Conservation (phyloP, 2,797 vertebrate species). For the Smutsia gigantea region DNA sequence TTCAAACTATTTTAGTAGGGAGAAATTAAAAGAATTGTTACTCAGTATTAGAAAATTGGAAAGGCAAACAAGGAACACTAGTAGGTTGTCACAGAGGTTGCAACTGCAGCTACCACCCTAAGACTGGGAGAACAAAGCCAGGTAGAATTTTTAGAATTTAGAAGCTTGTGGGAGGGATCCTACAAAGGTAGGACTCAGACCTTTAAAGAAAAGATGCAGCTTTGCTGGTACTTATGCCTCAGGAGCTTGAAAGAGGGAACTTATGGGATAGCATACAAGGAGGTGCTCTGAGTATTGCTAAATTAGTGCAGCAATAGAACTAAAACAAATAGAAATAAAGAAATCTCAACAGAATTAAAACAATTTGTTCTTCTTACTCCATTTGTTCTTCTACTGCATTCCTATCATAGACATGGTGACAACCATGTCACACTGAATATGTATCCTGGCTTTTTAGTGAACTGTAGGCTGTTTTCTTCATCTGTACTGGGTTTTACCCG, state of each 20-base stretch:
- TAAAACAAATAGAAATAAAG: not conserved
- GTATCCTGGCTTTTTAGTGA: not conserved
- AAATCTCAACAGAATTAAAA: not conserved
- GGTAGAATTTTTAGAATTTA: not conserved
- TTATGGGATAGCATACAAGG: not conserved
- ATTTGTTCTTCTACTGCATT: not conserved
- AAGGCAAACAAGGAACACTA: not conserved
- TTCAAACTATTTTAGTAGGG: not conserved
- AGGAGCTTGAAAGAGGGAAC: not conserved
- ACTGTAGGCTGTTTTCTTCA: not conserved
- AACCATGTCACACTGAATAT: not conserved
- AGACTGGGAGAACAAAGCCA: not conserved
- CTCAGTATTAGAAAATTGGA: not conserved
- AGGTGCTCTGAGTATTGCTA: not conserved
- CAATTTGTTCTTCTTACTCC: not conserved
- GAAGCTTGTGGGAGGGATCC: not conserved
- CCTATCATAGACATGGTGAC: not conserved
- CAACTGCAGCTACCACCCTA: not conserved
- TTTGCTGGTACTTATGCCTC: not conserved
- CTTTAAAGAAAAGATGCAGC: not conserved
- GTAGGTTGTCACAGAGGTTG: not conserved
- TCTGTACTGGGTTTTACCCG: not conserved
- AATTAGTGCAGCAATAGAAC: not conserved
- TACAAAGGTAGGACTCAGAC: not conserved
- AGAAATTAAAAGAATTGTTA: not conserved